These are phyloP conservation scores for Antheraea assamensis DNA, from an alignment of 2,888 invertebrate species.

Conservation along the genomic window DNA sequence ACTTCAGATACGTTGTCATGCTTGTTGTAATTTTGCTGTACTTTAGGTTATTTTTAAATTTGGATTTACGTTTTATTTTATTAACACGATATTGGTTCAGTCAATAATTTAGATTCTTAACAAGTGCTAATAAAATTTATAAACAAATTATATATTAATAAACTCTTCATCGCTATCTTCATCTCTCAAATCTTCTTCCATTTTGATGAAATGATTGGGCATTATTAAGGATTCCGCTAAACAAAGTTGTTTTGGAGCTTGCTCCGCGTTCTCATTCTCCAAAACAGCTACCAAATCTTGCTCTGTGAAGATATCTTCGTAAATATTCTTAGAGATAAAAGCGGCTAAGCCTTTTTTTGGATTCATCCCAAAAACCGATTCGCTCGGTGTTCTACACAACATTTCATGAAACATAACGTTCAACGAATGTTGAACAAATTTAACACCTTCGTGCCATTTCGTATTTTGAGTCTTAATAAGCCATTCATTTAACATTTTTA, in stretches of 20 bases:
- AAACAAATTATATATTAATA: too few species aligned
- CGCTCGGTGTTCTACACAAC: slow-evolving; percentile 52
- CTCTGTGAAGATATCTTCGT: slow-evolving; percentile 47
- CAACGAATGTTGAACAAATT: slow-evolving; percentile 52
- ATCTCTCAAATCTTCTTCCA: slow-evolving; percentile 36
- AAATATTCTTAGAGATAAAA: slow-evolving; percentile 39
- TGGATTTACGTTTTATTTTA: not conserved
- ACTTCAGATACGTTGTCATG: not conserved
- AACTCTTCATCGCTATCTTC: slow-evolving; percentile 26
- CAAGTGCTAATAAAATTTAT: not conserved
- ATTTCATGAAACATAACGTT: slow-evolving; percentile 50
- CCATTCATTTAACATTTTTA: slow-evolving; percentile 52
- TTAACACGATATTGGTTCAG: not conserved
- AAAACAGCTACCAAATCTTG: slow-evolving; percentile 45
- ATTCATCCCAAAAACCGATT: slow-evolving; percentile 49
- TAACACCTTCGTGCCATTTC: slow-evolving; percentile 58
- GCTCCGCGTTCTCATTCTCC: slow-evolving; percentile 35
- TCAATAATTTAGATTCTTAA: not conserved
- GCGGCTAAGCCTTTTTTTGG: slow-evolving; percentile 44
- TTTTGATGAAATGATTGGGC: slow-evolving; percentile 48
- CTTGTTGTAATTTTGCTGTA: not conserved
- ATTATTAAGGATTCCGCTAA: slow-evolving; percentile 50
- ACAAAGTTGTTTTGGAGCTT: slow-evolving; percentile 38
- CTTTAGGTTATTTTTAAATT: not conserved
- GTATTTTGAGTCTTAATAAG: slow-evolving; percentile 43